Evolutionary conservation across 2,113 vertebrate species (phyloP), one percentile per base, ranked within the genome.

Genomic region (Otolemur garnettii): DNA sequence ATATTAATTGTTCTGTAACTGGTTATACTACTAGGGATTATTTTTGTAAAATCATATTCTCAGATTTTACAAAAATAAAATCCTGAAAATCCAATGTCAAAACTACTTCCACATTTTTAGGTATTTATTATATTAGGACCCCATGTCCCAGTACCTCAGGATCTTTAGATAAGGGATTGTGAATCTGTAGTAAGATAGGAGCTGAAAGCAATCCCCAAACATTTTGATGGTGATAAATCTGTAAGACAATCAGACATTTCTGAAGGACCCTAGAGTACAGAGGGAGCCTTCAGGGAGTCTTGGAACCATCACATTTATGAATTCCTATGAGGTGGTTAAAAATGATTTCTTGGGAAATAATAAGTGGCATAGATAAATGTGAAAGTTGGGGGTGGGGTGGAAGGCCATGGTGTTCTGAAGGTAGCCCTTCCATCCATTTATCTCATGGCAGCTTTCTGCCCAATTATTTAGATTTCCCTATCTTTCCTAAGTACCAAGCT

Each of bases 281-380:
- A 2, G 30, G 33, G 7, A 35, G 8, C 4, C 45, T 83, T 95
- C 72, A 68, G 55, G 30, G 50, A 93, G 3, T 94, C 55, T 18
- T 53, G 17, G 26, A 78, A 85, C 38, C 30, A 87, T 38, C 4
- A 85, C 15, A 79, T 74, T 84, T 91, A 83, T 30, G 21, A 95
- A 96, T 93, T 14, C 62, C 26, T 91, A 18, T 78, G 50, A 93
- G 35, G 35, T 91, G 5, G 28, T 79, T 92, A 96, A 85, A 84
- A 88, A 77, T 68, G 13, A 95, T 35, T 90, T 94, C 35, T 82
- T 26, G 45, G 55, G 83, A 90, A n/a, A 78, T 85, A 84, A 60
- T 66, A 83, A 60, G 35, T 59, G 53, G 19, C 66, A 74, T 35
- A 57, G n/a, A 79, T n/a, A 88, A 69, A 78, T 69, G 28, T 82